Evolutionary conservation across 2,888 invertebrate species (phyloP), one percentile per base, ranked within the genome.

Genomic region (Plutella xylostella): DNA sequence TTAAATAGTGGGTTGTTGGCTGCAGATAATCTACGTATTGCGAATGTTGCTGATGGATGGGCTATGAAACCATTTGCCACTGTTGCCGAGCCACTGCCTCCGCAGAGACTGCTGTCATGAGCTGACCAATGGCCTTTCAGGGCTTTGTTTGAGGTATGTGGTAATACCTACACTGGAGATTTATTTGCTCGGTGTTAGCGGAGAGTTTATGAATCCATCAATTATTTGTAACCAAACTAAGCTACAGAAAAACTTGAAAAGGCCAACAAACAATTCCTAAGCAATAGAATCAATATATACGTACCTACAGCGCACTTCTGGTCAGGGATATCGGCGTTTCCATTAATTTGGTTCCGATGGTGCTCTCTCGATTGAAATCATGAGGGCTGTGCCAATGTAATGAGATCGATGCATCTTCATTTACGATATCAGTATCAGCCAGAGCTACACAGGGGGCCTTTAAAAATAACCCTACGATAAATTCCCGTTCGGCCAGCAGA

Each of bases 1-100:
- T 82, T 83, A 82, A 78, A 76, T 66, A 66, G 63, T 67, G 65
- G 65, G 65, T 67, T 71, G 77, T 77, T 77, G 70, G 63, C 68
- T 76, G 77, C 73, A 72, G 74, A 77, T 78, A 80, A 75, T 73
- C 64, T 68, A 55, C 57, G 62, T 65, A 68, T 68, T 70, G 67
- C 72, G 56, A 73, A 69, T 67, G 60, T 57, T 48, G 61, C 71
- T 82, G 79, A 80, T 80, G 74, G 80, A 82, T 82, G 68, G 20
- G 66, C 53, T 28, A 28, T 65, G 68, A 63, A 69, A 69, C 63
- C 60, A 63, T 65, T 60, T 60, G 60, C 56, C 52, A 57, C 50
- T 58, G 55, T 60, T 60, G 51, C 54, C 65, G 61, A 59, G 53
- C 55, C 60, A 67, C 65, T 68, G 63, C 55, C 52, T 58, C 62